Evolutionary conservation across 2,113 vertebrate genomes (phyloP).

Genomic region (Lophius piscatorius): DNA sequence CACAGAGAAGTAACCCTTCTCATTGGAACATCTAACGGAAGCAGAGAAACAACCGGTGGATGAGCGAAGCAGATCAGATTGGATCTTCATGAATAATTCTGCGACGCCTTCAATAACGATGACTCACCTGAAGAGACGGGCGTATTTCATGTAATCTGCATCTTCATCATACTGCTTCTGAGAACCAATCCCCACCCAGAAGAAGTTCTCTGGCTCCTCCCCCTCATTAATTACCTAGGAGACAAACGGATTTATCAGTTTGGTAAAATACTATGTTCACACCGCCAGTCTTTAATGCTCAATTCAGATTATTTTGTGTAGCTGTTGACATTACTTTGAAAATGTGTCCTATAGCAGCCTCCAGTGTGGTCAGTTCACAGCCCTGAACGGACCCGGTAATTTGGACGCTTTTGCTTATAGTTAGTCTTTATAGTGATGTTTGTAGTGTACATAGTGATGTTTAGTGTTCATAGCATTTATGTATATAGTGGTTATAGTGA

Average conservation of each 20-base stretch:
- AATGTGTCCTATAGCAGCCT: too few species aligned
- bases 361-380: too few species aligned
- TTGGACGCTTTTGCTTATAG: too few species aligned
- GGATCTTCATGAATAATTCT: not conserved
- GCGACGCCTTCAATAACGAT: not conserved
- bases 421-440: too few species aligned
- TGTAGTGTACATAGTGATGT: too few species aligned
- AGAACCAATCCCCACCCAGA: slow-evolving; percentile 96
- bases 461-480: too few species aligned
- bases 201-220: slow-evolving; percentile 98
- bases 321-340: too few species aligned
- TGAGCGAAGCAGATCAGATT: not conserved
- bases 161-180: slow-evolving; percentile 94
- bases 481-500: too few species aligned
- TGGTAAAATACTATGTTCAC: not conserved
- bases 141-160: slow-evolving; percentile 94
- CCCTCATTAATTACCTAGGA: slow-evolving; percentile 94
- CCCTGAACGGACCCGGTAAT: too few species aligned
- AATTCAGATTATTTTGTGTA: too few species aligned
- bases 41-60: not conserved
- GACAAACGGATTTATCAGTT: not conserved
- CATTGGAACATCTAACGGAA: slow-evolving; percentile 90
- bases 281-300: too few species aligned
- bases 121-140: slow-evolving; percentile 91
- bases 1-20: slow-evolving; percentile 96